These are phyloP conservation scores for Cryptomyrus ogoouensis DNA, from an alignment of 2,113 vertebrate genomes.

Conservation along the genomic window DNA sequence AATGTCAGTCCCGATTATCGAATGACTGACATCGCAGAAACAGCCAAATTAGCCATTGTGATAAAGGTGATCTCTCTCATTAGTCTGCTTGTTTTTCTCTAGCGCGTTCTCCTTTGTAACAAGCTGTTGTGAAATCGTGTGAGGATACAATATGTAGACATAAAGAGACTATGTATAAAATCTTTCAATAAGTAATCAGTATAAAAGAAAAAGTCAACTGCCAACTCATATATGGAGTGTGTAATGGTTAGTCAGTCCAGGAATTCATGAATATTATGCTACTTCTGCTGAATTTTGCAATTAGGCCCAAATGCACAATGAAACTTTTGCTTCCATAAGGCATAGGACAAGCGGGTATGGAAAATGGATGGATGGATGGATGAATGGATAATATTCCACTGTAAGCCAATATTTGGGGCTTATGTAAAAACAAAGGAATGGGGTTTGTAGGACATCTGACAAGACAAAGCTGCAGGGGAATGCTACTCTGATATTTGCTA, in stretches of 20 bases:
- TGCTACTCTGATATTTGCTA: neutral
- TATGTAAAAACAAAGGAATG: neutral
- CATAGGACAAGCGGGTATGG: neutral
- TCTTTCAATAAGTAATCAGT: neutral
- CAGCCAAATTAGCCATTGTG: constrained; percentile 2
- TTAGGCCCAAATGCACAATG: neutral
- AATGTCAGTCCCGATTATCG: constrained; percentile 59
- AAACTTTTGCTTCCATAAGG: neutral
- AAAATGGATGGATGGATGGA: neutral
- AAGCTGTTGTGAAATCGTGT: neutral
- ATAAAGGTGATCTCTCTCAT: constrained; percentile 39
- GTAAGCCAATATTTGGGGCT: neutral
- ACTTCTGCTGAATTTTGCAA: neutral
- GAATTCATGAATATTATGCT: neutral
- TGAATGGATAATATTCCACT: neutral
- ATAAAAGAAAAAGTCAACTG: neutral
- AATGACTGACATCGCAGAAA: constrained; percentile 55
- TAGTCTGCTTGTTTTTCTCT: neutral
- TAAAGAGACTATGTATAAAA: neutral
- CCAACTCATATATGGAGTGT: neutral
- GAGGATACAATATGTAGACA: neutral
- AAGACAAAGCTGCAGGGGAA: neutral
- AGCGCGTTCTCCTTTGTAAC: neutral
- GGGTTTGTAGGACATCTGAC: neutral
- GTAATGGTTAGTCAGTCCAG: neutral